These are phyloP conservation scores for Metalampra italica DNA, from an alignment of 2,888 invertebrate species.

Conservation along the genomic window DNA sequence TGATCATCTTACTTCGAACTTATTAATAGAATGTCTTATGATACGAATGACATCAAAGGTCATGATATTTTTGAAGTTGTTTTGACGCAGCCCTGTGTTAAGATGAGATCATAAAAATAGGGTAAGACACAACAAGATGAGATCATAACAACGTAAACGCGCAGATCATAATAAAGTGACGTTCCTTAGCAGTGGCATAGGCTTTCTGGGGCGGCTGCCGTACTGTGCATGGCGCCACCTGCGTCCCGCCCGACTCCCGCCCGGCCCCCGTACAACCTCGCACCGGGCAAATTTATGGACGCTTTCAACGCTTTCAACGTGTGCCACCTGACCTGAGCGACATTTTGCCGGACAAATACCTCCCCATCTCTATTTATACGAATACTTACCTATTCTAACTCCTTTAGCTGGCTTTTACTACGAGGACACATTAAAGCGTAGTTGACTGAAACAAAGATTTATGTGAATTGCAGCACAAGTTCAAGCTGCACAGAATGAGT, in stretches of 20 bases:
- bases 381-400: slow-evolving; percentile 51
- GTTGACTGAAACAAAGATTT: slow-evolving; percentile 9
- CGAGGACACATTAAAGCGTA: slow-evolving; percentile 10
- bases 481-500: neutral
- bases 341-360: slow-evolving; percentile 66
- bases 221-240: slow-evolving; percentile 58
- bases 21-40: no score
- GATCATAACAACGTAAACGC: slow-evolving; percentile 18
- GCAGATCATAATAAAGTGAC: slow-evolving; percentile 30
- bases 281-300: slow-evolving; percentile 67
- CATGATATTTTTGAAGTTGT: neutral
- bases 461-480: neutral
- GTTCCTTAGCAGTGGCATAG: slow-evolving; percentile 41
- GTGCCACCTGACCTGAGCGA: slow-evolving; percentile 74
- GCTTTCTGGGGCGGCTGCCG: slow-evolving; percentile 37
- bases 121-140: slow-evolving; percentile 11
- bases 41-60: no score
- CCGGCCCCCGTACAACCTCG: slow-evolving; percentile 48
- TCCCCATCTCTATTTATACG: slow-evolving; percentile 58
- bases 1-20: no score
- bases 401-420: slow-evolving; percentile 4
- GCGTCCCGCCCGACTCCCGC: slow-evolving; percentile 53
- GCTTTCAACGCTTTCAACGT: slow-evolving; percentile 71
- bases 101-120: slow-evolving; percentile 3
- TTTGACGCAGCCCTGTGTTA: neutral